Evolutionary conservation across 1,140 invertebrate species (phyloP).

Genomic region (Rhagoletis zephyria): DNA sequence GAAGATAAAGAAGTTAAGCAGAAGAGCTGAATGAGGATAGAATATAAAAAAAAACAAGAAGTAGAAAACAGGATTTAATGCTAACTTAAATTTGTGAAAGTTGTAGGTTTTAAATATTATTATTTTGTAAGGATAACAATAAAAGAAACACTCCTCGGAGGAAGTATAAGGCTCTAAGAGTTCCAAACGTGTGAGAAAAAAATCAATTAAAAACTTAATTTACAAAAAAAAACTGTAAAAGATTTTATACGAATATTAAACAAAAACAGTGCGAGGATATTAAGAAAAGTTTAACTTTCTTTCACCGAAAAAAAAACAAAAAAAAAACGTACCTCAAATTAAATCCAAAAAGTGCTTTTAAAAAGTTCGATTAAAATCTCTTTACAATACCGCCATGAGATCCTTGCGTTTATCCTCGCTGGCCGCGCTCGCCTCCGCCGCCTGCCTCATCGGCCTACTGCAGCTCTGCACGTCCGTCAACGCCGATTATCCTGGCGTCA

Average conservation of each 20-base stretch:
- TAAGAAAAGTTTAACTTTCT: background rate
- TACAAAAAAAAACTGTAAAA: background rate
- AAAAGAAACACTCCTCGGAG: background rate
- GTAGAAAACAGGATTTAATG: no score
- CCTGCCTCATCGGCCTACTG: slow-evolving; percentile 46
- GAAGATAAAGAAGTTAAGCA: background rate
- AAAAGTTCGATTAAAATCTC: no score
- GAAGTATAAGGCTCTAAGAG: no score
- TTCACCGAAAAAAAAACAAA: background rate
- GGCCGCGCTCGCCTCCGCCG: slow-evolving; percentile 49
- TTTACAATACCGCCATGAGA: slow-evolving; percentile 59
- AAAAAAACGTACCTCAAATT: background rate
- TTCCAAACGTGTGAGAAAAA: background rate
- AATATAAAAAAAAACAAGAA: background rate
- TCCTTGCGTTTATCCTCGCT: slow-evolving; percentile 64
- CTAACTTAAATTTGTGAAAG: no score
- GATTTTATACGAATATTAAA: background rate
- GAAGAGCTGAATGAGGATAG: background rate
- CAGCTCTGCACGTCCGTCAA: slow-evolving; percentile 28
- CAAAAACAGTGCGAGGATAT: background rate
- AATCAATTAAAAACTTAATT: background rate
- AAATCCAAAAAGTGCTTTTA: no score
- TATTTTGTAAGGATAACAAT: background rate
- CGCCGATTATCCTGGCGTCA: slow-evolving; percentile 69
- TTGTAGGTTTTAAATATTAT: no score